Conservation (phyloP, 2,888 invertebrate species). For the Chrysina gloriosa region DNA sequence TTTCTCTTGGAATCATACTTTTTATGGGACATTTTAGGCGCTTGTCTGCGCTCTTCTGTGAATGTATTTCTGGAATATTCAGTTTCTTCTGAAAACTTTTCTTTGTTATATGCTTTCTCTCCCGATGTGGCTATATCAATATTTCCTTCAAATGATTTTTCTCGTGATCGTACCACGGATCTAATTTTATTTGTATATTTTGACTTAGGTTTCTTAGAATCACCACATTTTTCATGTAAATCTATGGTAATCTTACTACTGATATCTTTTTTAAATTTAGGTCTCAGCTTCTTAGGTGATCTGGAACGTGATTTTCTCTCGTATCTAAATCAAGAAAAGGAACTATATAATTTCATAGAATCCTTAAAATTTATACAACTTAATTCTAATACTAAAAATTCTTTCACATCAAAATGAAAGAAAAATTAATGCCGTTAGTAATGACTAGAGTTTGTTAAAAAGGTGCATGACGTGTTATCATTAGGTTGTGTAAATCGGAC, state of each 20-base stretch:
- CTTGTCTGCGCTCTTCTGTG: neutral
- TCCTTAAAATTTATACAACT: too few relatives aligned
- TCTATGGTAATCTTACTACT: constrained; percentile 19
- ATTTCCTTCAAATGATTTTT: constrained; percentile 25
- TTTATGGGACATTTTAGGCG: constrained; percentile 25
- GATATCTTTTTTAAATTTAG: constrained; percentile 28
- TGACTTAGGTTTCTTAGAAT: constrained; percentile 16
- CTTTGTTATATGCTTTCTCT: constrained; percentile 10
- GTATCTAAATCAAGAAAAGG: too few relatives aligned
- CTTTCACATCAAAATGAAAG: too few relatives aligned
- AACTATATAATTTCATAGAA: too few relatives aligned
- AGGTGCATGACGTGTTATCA: too few relatives aligned
- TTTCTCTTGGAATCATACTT: constrained; percentile 7
- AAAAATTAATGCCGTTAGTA: too few relatives aligned
- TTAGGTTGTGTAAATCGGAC: too few relatives aligned
- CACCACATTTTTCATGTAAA: constrained; percentile 29
- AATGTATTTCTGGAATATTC: neutral
- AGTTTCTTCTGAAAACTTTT: constrained; percentile 50
- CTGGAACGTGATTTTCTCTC: constrained; percentile 56
- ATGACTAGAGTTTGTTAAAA: too few relatives aligned
- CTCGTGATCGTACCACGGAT: constrained; percentile 36
- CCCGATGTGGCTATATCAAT: constrained; percentile 7
- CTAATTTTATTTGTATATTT: constrained; percentile 33
- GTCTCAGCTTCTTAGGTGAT: constrained; percentile 56
- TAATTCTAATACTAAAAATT: too few relatives aligned